Base-by-base conservation (phyloP, 2,797 vertebrate species). In the Tachyglossus aculeatus region DNA sequence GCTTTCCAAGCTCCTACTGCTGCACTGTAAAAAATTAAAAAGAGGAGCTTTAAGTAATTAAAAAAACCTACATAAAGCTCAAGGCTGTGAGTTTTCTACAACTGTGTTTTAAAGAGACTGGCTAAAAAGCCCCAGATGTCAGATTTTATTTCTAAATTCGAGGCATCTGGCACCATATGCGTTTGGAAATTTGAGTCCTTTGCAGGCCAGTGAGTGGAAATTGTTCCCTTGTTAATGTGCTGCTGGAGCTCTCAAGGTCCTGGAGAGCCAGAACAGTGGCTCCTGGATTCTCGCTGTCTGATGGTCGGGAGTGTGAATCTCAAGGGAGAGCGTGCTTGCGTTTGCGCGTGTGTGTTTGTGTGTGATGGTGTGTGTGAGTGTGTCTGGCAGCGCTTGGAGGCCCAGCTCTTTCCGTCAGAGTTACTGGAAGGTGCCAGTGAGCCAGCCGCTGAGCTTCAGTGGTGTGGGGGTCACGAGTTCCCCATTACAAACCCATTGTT, bases 91-190 rank as follows among this genome's bases (percentile, higher is more conserved):
- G 70, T 90, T 91, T 92, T 88, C 88, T 88, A 87, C 87, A 86
- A 89, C 84, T 88, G 85, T 76, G 86, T 89, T 90, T 90, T 88
- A 89, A 91, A 92, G 87, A 90, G 89, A 86, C 82, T 88, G 90
- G 70, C 91, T 92, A 88, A 91, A 92, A 92, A 91, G 90, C 85
- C 91, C 91, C 92, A 92, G 92, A 92, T 92, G 91, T 92, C 89
- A 88, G 88, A 82, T 87, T 92, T 93, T 90, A 89, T 91, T 90
- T 91, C 92, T 78, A 90, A 92, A 91, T 88, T 87, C 86, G 72
- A 80, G 84, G 89, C 91, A 92, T 93, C 91, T 93, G 91, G 91
- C 90, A 92, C 88, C 86, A 86, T 77, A 88, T 89, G 92, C 85
- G 76, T 90, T 89, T 92, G 85, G 91, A 92, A 92, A 93, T 85